Evolutionary conservation across 2,888 invertebrate genomes (phyloP), one percentile per base, ranked within the genome.

Genomic region (Drosophila subquinaria): DNA sequence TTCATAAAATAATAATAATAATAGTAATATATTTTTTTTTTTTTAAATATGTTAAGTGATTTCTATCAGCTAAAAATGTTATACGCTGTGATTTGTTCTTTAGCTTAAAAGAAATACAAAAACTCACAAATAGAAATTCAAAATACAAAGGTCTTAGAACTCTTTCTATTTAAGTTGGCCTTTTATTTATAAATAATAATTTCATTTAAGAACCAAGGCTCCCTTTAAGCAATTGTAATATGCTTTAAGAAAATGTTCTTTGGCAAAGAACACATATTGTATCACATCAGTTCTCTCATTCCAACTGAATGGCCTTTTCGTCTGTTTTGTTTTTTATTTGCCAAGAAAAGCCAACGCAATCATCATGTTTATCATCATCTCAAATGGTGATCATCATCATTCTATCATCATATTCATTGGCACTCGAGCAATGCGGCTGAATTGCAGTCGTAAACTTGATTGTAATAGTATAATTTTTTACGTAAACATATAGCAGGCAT

Each of bases 401-500:
- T 23, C 43, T 73, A 82, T 75, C 83, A 70, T 83, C 78, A 69
- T 83, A 73, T 76, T 83, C 84, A 86, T 88, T 78, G 84, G 63
- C 88, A 82, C 84, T 87, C 73, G 64, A 50, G 84, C 73, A 66
- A 73, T 73, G 80, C 72, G 67, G 48, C 70, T 6, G 77, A 85
- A 84, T 89, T 70, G 85, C 77, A 75, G 66, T 86, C 89, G 75
- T 86, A 86, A 86, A 86, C 82, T 88, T 86, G 89, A 86, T 86
- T 86, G 86, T 86, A 85, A 89, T 86, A 82, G 88, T 78, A 76
- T 75, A 72, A 81, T 85, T 86, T 86, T 84, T 72, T 73, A 66
- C 83, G 52, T 62, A 70, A 66, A 38, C 33, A 45, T 45, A 68
- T 68, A 68, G 30, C 59, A 59, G 70, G 43, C 61, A 30, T 30